Base-by-base conservation (phyloP, 2,797 vertebrate species). In the Cyclopterus lumpus region DNA sequence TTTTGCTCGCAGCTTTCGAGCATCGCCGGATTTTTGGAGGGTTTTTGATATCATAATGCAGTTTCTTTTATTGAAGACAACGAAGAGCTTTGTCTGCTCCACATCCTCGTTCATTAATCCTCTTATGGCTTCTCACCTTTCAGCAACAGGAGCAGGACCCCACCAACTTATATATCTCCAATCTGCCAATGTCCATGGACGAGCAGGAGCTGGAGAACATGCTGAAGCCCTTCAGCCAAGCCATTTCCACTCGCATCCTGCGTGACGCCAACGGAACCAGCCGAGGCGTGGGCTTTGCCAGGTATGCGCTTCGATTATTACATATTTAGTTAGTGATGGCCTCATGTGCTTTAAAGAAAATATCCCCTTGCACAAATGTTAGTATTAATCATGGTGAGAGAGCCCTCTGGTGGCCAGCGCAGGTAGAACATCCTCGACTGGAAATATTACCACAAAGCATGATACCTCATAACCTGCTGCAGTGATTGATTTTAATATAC, bases 91-190 rank as follows among this genome's bases (percentile, higher is more conserved):
- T n/a, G 55, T 67, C 64, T 64, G 24, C 36, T 46, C 40, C 5
- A 55, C 30, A 7, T 78, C 30, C 36, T 75, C 26, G 30, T 54
- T 68, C 32, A 24, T 8, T 68, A 46, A 83, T 67, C 16, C 22
- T 51, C 34, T 30, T 0, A n/a, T 67, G 40, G 34, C 44, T 65
- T 77, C 48, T 83, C 20, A 60, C 26, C 32, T 1, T 76, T 49
- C 89, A 98, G 97, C 97, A 98, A 97, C 97, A 99, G 93, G 97
- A 99, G 80, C 97, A 99, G 93, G 97, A 99, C 91, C 97, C 97
- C 82, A 99, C 97, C 86, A 99, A 98, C 88, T 86, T 99, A 64
- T 99, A 99, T 92, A 97, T 99, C 91, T 99, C 97, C 73, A 99
- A 99, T 91, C 94, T 99, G 89, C 97, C 97, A 0, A 84, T 96